A percentile compares a stretch with the other conserved stretches of the same genome.
Conservation (phyloP, 2,888 invertebrate genomes). For the Notodonta dromedarius region DNA sequence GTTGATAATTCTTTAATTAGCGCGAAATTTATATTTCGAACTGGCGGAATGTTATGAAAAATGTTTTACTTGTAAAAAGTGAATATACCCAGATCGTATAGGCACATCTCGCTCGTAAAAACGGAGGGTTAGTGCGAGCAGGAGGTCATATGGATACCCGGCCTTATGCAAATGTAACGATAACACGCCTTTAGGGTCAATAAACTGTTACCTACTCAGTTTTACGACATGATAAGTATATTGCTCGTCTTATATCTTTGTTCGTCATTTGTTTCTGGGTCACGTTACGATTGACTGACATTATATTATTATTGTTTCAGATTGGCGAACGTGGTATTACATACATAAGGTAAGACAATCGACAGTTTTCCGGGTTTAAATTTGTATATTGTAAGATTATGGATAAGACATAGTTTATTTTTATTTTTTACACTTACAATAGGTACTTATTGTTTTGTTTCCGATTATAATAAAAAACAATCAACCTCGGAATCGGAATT, state of each 20-base stretch:
- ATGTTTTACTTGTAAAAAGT: constrained; percentile 43
- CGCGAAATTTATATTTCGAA: constrained; percentile 8
- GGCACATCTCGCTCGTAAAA: constrained; percentile 67
- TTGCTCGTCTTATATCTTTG: constrained; percentile 62
- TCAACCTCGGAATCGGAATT: too few relatives aligned
- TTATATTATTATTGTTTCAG: constrained; percentile 63
- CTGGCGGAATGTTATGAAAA: constrained; percentile 24
- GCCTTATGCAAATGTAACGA: constrained; percentile 80
- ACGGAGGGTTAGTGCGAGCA: constrained; percentile 61
- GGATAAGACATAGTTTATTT: too few relatives aligned
- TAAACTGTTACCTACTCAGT: constrained; percentile 78
- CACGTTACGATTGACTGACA: constrained; percentile 51
- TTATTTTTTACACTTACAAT: too few relatives aligned
- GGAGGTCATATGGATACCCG: constrained; percentile 58
- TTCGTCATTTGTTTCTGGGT: constrained; percentile 56
- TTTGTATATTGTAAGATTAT: not conserved
- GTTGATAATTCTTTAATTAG: not conserved
- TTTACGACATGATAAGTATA: constrained; percentile 81
- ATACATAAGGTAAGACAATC: constrained; percentile 32
- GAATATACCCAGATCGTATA: constrained; percentile 50
- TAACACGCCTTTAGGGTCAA: constrained; percentile 80
- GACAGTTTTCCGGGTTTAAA: not conserved
- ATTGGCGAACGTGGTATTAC: constrained; percentile 44
- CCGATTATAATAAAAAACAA: too few relatives aligned
- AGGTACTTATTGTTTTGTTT: too few relatives aligned